Evolutionary conservation across 2,113 vertebrate genomes (phyloP).

Genomic region (Platichthys stellatus): DNA sequence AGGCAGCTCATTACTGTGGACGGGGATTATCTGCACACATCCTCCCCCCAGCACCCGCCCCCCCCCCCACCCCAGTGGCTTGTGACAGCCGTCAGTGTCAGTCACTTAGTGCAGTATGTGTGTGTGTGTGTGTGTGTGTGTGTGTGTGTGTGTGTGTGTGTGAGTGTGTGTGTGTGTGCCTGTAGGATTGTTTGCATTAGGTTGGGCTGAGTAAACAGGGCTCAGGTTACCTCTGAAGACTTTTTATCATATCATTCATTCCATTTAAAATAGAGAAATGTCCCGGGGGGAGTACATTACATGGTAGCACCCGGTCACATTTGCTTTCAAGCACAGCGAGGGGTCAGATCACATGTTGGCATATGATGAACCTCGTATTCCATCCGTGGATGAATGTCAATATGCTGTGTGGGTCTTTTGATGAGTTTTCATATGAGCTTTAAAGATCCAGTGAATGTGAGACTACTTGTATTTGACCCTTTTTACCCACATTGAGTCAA

Average conservation of each 20-base stretch:
- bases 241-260: conserved; percentile 56
- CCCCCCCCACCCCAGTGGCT: no score
- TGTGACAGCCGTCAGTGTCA: no score
- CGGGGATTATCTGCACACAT: no score
- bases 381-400: conserved; percentile 18
- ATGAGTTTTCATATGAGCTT: conserved; percentile 28
- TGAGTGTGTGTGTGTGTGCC: conserved; percentile 22
- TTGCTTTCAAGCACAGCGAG: conserved; percentile 28
- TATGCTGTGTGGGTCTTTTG: conserved; percentile 5
- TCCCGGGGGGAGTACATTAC: conserved; percentile 41
- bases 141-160: conserved; percentile 20
- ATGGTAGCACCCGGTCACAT: conserved; percentile 51
- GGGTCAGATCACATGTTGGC: conserved; percentile 32
- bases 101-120: not conserved
- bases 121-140: conserved; percentile 16
- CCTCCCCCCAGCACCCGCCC: no score
- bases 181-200: conserved; percentile 64
- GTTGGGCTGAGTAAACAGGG: conserved; percentile 64
- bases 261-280: conserved; percentile 64
- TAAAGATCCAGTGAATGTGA: conserved; percentile 29
- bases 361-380: conserved; percentile 25
- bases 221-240: conserved; percentile 60
- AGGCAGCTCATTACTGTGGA: no score
- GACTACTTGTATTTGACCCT: not conserved
- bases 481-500: not conserved